These are phyloP conservation scores for Axinella damicornis DNA, from an alignment of 37 sponge, comb jelly and placozoan species.

Conservation along the genomic window DNA sequence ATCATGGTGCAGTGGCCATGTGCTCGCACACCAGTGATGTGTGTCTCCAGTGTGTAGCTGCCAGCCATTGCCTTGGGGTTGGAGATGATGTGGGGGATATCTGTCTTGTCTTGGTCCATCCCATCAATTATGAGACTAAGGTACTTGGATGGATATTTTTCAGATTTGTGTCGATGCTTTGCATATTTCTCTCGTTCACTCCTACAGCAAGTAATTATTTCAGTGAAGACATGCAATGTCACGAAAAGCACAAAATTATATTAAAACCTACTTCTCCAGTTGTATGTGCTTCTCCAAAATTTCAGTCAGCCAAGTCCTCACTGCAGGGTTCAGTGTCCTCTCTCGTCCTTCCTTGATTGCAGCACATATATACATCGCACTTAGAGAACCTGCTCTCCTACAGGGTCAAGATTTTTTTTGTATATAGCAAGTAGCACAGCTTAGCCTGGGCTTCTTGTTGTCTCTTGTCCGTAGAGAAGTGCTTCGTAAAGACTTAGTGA, in stretches of 20 bases:
- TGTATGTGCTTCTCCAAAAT: background rate
- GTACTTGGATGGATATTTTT: slow-evolving; percentile 13
- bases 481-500: no score
- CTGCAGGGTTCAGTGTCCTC: background rate
- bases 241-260: background rate
- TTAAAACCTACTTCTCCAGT: background rate
- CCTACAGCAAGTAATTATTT: background rate
- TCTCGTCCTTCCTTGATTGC: background rate
- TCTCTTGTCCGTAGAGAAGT: no score
- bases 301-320: background rate
- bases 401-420: no score
- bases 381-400: no score
- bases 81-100: slow-evolving; percentile 15
- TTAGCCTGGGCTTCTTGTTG: no score
- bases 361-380: no score
- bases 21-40: slow-evolving; percentile 20
- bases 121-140: slow-evolving; percentile 30
- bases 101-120: slow-evolving; percentile 49
- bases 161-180: slow-evolving; percentile 21
- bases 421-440: no score
- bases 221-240: background rate
- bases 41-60: background rate
- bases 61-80: slow-evolving; percentile 15
- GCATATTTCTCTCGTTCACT: slow-evolving; percentile 33
- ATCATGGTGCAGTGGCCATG: slow-evolving; percentile 13